These are phyloP conservation scores for Drosophila quasianomalipes DNA, from an alignment of 2,888 invertebrate genomes.

Conservation along the genomic window DNA sequence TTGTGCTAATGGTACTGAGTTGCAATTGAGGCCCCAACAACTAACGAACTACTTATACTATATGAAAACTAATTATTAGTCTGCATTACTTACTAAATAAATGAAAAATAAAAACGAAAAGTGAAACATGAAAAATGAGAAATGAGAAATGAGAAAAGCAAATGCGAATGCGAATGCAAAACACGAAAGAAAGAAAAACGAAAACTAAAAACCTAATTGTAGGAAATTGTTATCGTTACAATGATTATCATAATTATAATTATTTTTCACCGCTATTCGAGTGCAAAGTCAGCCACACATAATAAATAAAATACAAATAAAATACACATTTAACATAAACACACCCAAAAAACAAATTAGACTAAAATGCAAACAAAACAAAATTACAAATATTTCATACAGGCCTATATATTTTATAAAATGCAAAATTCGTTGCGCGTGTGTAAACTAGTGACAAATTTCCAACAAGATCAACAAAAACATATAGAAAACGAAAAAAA, in stretches of 20 bases:
- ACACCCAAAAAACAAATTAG: conserved; percentile 66
- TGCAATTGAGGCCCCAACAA: conserved; percentile 73
- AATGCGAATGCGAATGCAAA: conserved; percentile 20
- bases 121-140: not conserved
- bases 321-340: conserved; percentile 17
- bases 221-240: conserved; percentile 69
- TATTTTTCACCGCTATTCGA: conserved; percentile 59
- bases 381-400: conserved; percentile 46
- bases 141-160: not conserved
- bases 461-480: conserved; percentile 27
- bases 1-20: conserved; percentile 73
- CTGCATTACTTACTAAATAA: conserved; percentile 50
- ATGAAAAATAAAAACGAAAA: not conserved
- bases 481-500: not conserved
- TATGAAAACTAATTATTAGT: conserved; percentile 66
- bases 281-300: conserved; percentile 48
- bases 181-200: conserved; percentile 20
- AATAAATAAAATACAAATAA: conserved; percentile 21
- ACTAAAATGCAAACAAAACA: conserved; percentile 54
- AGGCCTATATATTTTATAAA: conserved; percentile 59
- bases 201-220: conserved; percentile 67
- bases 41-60: conserved; percentile 72
- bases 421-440: conserved; percentile 40
- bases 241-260: conserved; percentile 60
- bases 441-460: conserved; percentile 67